These are phyloP conservation scores for Anser cygnoides DNA, from an alignment of 2,113 vertebrate species.

Conservation along the genomic window DNA sequence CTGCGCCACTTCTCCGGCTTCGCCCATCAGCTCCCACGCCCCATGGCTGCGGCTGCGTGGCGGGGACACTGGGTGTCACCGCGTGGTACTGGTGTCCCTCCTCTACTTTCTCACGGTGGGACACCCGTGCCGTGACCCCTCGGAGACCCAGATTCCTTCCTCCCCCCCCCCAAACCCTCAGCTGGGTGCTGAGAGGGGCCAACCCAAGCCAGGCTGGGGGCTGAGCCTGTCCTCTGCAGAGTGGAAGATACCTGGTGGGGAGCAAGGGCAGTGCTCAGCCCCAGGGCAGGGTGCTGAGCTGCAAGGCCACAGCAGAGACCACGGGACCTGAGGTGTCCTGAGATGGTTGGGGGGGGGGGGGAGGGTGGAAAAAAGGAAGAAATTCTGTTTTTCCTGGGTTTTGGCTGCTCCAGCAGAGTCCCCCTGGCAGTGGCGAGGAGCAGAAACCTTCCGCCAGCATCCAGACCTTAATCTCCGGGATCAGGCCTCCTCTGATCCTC, in stretches of 20 bases:
- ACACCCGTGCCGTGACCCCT: too few species aligned
- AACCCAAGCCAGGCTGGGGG: background rate
- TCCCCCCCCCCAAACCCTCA: background rate
- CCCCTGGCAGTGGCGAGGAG: background rate
- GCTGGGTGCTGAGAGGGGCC: background rate
- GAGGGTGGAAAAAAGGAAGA: too few species aligned
- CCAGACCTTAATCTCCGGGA: background rate
- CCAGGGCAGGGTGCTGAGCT: background rate
- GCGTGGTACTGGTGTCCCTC: background rate
- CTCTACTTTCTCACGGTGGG: background rate
- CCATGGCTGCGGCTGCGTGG: background rate
- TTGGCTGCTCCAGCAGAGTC: background rate
- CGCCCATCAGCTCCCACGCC: rapidly evolving
- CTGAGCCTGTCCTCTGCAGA: background rate
- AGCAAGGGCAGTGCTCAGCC: background rate
- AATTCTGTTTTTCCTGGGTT: background rate
- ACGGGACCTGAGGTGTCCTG: rapidly evolving
- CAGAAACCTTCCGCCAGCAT: background rate
- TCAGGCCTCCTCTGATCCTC: background rate
- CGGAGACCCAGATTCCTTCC: background rate
- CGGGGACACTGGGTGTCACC: too few species aligned
- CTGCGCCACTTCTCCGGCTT: background rate
- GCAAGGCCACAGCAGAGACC: background rate
- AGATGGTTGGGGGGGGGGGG: background rate
- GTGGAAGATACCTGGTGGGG: background rate